A percentile compares a stretch with the other conserved stretches of the same genome.
phyloP scores from a whole-genome alignment of 2,113 vertebrate species.

The Cichladusa arquata region DNA sequence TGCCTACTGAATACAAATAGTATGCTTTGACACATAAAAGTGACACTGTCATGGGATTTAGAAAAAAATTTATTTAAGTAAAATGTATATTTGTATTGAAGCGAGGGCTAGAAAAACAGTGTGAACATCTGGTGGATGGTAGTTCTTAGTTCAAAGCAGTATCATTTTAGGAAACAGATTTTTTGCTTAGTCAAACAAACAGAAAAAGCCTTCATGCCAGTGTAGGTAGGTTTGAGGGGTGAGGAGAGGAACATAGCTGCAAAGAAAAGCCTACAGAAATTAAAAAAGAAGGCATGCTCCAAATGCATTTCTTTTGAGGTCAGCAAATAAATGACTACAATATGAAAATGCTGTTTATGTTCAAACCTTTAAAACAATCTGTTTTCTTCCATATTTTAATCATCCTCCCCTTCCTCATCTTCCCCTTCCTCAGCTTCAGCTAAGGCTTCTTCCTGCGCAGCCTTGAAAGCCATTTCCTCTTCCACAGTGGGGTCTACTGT shows the following conservation, averaged over 20 bases:
- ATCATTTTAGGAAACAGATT: too few species aligned
- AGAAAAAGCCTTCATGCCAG: not conserved
- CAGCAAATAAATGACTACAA: not conserved
- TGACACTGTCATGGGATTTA: fast-evolving
- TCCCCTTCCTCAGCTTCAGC: constrained; percentile 74
- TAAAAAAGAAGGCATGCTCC: not conserved
- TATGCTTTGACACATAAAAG: fast-evolving
- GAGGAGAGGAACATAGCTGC: too few species aligned
- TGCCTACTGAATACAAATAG: fast-evolving
- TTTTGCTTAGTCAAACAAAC: not conserved
- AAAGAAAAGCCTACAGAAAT: not conserved
- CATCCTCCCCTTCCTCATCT: constrained; percentile 75
- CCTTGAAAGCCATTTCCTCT: constrained; percentile 81
- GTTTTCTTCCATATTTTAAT: not conserved
- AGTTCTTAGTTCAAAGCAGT: not conserved
- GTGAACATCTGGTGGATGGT: too few species aligned
- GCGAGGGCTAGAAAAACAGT: not conserved
- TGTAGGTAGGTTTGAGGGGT: fast-evolving
- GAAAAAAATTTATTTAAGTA: not conserved
- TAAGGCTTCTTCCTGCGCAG: constrained; percentile 75
- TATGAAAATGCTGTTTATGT: not conserved
- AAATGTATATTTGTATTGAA: not conserved
- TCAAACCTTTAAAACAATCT: not conserved
- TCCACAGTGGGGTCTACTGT: constrained; percentile 81
- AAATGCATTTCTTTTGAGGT: not conserved